Evolutionary conservation across 2,888 invertebrate species (phyloP).

Genomic region (Tetragonula carbonaria): DNA sequence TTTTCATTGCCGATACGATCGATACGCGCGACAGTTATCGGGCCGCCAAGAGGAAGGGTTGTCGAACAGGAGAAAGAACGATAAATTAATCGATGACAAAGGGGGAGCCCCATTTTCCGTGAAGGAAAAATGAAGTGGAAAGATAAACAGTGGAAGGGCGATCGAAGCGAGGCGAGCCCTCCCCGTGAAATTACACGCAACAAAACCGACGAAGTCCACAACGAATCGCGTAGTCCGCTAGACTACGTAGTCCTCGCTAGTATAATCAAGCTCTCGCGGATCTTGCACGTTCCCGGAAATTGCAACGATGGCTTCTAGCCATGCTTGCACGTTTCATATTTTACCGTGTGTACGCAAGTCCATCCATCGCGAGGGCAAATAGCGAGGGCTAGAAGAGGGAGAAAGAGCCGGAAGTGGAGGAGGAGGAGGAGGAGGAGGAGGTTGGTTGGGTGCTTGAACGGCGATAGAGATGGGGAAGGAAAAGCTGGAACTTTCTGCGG

Average conservation of each 20-base stretch:
- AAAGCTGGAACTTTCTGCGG: conserved; percentile 48
- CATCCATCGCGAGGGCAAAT: conserved; percentile 68
- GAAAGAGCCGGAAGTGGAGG: neutral
- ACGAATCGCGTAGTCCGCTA: neutral
- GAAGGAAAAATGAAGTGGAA: neutral
- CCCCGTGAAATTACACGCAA: neutral
- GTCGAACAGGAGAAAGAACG: neutral
- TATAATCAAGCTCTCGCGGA: conserved; percentile 39
- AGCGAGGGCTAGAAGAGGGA: conserved; percentile 28
- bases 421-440: neutral
- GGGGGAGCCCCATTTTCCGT: neutral
- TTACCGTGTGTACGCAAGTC: conserved; percentile 70
- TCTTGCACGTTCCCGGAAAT: conserved; percentile 61
- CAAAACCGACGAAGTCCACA: conserved; percentile 15
- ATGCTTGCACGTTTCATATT: conserved; percentile 68
- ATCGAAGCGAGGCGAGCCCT: neutral
- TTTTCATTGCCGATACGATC: conserved; percentile 1
- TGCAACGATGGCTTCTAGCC: conserved; percentile 52
- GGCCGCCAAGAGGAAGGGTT: neutral
- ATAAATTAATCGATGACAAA: neutral
- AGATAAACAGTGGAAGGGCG: neutral
- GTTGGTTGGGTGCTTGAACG: neutral
- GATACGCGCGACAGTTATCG: neutral
- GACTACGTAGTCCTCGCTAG: conserved; percentile 4
- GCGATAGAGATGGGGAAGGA: neutral